Base-by-base conservation (phyloP, 1,140 invertebrate genomes). In the Drosophila kanapiae region DNA sequence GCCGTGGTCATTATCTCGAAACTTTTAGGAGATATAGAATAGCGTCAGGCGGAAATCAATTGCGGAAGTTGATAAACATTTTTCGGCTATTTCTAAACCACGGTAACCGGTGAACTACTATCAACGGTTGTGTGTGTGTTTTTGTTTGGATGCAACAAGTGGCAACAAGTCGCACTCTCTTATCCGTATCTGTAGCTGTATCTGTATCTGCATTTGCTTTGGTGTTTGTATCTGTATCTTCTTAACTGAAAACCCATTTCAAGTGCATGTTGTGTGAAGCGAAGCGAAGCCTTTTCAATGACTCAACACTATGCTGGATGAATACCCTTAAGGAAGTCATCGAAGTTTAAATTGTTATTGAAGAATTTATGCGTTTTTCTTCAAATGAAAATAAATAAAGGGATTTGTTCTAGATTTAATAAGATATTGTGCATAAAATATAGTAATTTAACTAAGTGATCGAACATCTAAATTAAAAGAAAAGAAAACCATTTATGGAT, bases 1-100 rank as follows among this genome's bases (percentile, higher is more conserved):
- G 42, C 9, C 58, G 37, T 18, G 23, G 47, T 45, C 23, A 49
- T 72, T 82, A 87, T 87, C 83, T 58, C 10, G 3, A 13, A 35
- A 48, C 37, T 14, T 45, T 33, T 3, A 14, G 9, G 27, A 75
- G 49, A 75, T 53, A 71, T 23, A 31, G 40, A 51, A 37, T 54
- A 18, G 43, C 53, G 14, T 40, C 4, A 18, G 43, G 37, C 63
- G 56, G 74, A 77, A 77, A 69, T 77, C 54, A 77, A 68, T 31
- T 37, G 37, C 62, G 75, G 75, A 77, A 77, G 63, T 77, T 54
- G 40, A 68, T 54, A 23, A 60, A 38, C 37, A 18, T 43, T 35
- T 54, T 62, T 67, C 10, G 43, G 23, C 31, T 37, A 57, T 16
- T 42, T 40, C 37, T 14, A 6, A 38, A 60, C 74, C 62, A 77